Evolutionary conservation across 2,113 vertebrate species (phyloP).

Genomic region (Cacatua alba): DNA sequence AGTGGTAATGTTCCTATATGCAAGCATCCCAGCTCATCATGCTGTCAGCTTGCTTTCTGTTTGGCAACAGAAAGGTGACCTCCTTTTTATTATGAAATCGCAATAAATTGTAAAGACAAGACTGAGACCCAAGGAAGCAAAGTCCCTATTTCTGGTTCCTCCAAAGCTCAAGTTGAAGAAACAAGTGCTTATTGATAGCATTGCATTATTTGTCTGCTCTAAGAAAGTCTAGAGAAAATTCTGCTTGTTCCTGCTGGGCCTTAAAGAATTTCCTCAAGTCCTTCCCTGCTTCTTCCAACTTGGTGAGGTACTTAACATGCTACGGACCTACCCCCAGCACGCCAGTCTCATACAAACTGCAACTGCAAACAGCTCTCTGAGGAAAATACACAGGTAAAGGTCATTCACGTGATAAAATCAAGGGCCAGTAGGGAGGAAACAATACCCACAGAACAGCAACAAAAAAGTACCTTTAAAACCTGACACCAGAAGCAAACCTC

Average conservation of each 20-base stretch:
- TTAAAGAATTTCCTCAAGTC: neutral
- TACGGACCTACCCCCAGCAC: neutral
- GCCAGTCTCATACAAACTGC: neutral
- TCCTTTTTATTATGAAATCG: neutral
- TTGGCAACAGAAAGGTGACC: neutral
- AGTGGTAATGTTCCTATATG: fast-evolving
- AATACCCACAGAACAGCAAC: neutral
- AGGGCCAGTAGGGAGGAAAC: neutral
- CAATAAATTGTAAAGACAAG: neutral
- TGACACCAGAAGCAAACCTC: neutral
- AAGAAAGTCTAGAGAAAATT: neutral
- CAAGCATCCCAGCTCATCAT: neutral
- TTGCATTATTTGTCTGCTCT: neutral
- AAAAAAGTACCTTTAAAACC: neutral
- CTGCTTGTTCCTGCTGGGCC: neutral
- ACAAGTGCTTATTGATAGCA: neutral
- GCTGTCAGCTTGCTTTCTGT: neutral
- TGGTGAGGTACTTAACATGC: neutral
- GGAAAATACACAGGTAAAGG: neutral
- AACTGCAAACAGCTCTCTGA: neutral
- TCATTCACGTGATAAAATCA: neutral
- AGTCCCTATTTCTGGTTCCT: neutral
- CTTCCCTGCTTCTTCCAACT: neutral
- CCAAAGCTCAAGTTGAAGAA: neutral
- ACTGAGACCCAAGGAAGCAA: neutral